Conservation (phyloP, 1,140 invertebrate genomes). For the Scaptodrosophila lebanonensis region DNA sequence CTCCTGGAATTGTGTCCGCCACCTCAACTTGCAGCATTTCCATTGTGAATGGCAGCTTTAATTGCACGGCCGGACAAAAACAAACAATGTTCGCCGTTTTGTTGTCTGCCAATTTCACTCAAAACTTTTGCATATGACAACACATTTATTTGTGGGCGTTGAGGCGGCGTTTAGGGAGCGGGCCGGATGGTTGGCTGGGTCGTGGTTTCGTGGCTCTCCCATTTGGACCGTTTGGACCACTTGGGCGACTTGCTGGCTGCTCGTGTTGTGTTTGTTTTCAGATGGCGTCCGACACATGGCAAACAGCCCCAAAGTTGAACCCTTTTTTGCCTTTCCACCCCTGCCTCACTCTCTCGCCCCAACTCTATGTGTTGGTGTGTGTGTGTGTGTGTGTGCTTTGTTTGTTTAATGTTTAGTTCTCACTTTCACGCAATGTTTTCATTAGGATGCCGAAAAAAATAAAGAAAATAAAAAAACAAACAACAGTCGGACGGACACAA, state of each 20-base stretch:
- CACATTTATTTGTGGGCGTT: conserved; percentile 13
- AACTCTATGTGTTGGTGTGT: conserved; percentile 5
- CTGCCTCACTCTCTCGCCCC: conserved; percentile 9
- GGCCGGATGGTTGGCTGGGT: too few relatives aligned
- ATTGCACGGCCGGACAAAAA: too few relatives aligned
- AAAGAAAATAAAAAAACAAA: conserved; percentile 13
- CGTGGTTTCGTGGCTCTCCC: too few relatives aligned
- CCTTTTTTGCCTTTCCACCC: conserved; percentile 37
- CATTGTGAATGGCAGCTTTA: too few relatives aligned
- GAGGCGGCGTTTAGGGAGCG: too few relatives aligned
- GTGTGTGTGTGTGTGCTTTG: conserved; percentile 42
- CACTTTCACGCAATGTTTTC: conserved; percentile 73
- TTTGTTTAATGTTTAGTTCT: conserved; percentile 71
- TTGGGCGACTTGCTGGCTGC: conserved; percentile 39
- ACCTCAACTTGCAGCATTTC: too few relatives aligned
- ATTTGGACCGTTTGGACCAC: conserved; percentile 9
- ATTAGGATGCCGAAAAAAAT: conserved; percentile 47
- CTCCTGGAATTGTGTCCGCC: too few relatives aligned
- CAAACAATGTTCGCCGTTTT: too few relatives aligned
- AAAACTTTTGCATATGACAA: conserved; percentile 25
- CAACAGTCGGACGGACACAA: neutral
- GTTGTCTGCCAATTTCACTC: too few relatives aligned
- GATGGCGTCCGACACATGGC: conserved; percentile 7
- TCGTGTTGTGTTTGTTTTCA: conserved; percentile 52
- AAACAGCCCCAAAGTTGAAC: conserved; percentile 44